phyloP scores from a whole-genome alignment of 2,113 vertebrate species.

The Pelmatolapia mariae region DNA sequence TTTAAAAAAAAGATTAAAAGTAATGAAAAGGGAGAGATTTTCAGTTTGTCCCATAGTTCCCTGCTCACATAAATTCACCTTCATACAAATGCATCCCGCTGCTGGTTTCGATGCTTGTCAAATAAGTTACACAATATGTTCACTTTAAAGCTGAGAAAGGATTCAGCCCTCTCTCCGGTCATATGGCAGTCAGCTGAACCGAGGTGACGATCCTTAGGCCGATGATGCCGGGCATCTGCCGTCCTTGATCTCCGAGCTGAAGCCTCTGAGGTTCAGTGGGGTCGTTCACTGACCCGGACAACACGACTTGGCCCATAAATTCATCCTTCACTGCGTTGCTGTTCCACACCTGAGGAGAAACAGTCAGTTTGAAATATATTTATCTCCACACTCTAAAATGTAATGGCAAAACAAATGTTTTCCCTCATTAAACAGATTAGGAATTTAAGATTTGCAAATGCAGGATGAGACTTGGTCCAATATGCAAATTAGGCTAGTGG shows the following conservation, averaged over 20 bases:
- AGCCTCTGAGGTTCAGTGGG: constrained; percentile 68
- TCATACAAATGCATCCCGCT: not conserved
- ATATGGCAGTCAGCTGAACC: constrained; percentile 81
- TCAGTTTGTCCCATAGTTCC: not conserved
- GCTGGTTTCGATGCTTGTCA: not conserved
- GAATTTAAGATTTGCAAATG: not conserved
- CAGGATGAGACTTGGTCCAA: not conserved
- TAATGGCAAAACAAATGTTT: not conserved
- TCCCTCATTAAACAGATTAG: not conserved
- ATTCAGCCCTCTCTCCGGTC: constrained; percentile 27
- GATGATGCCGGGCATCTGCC: constrained; percentile 77
- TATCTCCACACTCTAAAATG: not conserved
- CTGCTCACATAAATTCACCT: not conserved
- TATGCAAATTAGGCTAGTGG: not conserved
- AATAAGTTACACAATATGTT: not conserved
- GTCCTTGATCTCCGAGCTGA: constrained; percentile 74
- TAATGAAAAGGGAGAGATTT: not conserved
- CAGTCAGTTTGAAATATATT: not conserved
- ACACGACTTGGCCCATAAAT: constrained; percentile 84
- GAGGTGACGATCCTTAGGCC: constrained; percentile 76
- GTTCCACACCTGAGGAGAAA: constrained; percentile 82
- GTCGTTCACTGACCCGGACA: constrained; percentile 74
- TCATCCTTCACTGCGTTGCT: constrained; percentile 75
- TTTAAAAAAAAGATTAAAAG: not conserved
- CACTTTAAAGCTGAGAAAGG: not conserved